Percentiles rank a stretch among this genome's conserved stretches.
Conservation (phyloP, 2,888 invertebrate genomes). For the Camponotus fellah region DNA sequence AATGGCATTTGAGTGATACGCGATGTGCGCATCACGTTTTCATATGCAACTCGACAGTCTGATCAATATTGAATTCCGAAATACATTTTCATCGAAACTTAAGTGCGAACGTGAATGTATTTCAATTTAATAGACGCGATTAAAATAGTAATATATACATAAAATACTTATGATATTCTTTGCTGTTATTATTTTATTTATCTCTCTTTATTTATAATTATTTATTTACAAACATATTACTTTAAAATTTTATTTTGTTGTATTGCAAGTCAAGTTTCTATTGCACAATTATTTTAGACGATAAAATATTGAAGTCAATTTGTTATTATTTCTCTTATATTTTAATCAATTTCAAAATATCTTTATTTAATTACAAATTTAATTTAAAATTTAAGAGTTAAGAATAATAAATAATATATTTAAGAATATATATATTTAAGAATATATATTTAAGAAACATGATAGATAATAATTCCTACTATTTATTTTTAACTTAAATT, state of each 20-base stretch:
- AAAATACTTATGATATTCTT: background rate
- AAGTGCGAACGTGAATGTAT: slow-evolving; percentile 16
- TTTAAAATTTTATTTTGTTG: background rate
- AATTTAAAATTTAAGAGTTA: background rate
- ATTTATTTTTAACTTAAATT: slow-evolving; percentile 5
- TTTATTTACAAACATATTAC: background rate
- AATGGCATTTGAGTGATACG: background rate
- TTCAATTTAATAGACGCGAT: background rate
- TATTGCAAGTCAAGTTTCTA: background rate
- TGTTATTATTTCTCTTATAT: background rate
- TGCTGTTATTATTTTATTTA: background rate
- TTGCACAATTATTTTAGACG: background rate
- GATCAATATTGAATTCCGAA: slow-evolving; percentile 33
- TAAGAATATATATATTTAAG: background rate
- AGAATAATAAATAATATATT: too few species aligned
- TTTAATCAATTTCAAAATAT: background rate
- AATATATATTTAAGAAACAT: background rate
- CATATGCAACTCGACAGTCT: background rate
- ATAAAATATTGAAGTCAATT: background rate
- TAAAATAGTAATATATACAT: background rate
- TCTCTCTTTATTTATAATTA: background rate
- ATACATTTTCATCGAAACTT: slow-evolving; percentile 24
- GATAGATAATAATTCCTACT: background rate
- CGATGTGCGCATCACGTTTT: slow-evolving; percentile 6
- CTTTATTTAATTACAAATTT: background rate